Evolutionary conservation across 2,797 vertebrate species (phyloP).

Genomic region (Zonotrichia albicollis): DNA sequence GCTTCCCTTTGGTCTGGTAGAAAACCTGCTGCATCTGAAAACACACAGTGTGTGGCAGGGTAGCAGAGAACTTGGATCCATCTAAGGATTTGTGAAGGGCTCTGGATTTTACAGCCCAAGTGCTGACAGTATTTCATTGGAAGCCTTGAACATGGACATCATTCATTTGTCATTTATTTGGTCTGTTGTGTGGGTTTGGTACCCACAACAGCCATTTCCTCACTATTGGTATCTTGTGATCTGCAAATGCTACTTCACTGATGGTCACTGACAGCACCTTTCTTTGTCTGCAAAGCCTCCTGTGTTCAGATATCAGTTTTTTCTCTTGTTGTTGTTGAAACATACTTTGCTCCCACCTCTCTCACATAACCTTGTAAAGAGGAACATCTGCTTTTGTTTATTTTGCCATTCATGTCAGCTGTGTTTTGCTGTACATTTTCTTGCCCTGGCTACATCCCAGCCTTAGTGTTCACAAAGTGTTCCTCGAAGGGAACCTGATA

Average conservation of each 20-base stretch:
- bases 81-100: not conserved
- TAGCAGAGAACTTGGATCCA: not conserved
- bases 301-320: not conserved
- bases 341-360: not conserved
- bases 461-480: not conserved
- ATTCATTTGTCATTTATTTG: not conserved
- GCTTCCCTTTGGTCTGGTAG: not conserved
- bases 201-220: not conserved
- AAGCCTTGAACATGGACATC: not conserved
- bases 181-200: not conserved
- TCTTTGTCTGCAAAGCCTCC: not conserved
- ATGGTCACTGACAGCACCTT: not conserved
- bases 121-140: not conserved
- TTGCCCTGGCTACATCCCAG: conserved; percentile 3
- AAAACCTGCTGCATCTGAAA: not conserved
- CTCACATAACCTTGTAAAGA: not conserved
- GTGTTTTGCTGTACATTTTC: conserved; percentile 14
- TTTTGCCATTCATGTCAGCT: not conserved
- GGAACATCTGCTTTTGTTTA: conserved; percentile 37
- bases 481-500: not conserved
- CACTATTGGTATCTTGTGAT: not conserved
- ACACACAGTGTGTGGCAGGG: not conserved
- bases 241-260: not conserved
- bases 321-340: not conserved
- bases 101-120: not conserved